Conservation (phyloP, 2,888 invertebrate genomes). For the Eurois occulta region DNA sequence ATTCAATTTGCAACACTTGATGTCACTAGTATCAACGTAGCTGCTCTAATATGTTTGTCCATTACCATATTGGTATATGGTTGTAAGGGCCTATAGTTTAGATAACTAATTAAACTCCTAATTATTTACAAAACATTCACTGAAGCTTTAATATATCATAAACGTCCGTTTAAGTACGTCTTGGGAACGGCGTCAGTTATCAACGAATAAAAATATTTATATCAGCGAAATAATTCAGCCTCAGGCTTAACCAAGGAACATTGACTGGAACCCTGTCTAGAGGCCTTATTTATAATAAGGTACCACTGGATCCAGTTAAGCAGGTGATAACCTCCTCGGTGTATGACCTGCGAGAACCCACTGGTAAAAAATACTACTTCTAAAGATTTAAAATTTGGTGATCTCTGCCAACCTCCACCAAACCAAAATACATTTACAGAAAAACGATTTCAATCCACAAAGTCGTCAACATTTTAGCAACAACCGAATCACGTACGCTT, state of each 20-base stretch:
- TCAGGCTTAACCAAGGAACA: neutral
- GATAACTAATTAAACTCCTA: neutral
- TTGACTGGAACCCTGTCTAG: neutral
- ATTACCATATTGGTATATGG: neutral
- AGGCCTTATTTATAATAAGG: neutral
- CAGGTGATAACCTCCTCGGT: neutral
- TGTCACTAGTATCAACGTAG: neutral
- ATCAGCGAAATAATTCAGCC: neutral
- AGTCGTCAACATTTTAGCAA: slow-evolving; percentile 4
- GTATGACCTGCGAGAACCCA: neutral
- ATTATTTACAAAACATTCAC: neutral
- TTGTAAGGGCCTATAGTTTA: neutral
- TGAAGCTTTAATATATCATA: neutral
- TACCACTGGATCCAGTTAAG: neutral
- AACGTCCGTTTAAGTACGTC: neutral
- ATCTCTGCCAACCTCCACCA: neutral
- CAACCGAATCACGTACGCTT: slow-evolving; percentile 41
- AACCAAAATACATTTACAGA: neutral
- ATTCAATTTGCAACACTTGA: no score
- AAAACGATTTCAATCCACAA: neutral
- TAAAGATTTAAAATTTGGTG: neutral
- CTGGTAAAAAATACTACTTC: neutral
- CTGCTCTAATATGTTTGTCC: neutral
- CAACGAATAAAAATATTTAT: neutral
- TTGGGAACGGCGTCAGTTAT: neutral